These are phyloP conservation scores for Olivierus martensii DNA, from an alignment of 1,140 invertebrate genomes.

Conservation along the genomic window DNA sequence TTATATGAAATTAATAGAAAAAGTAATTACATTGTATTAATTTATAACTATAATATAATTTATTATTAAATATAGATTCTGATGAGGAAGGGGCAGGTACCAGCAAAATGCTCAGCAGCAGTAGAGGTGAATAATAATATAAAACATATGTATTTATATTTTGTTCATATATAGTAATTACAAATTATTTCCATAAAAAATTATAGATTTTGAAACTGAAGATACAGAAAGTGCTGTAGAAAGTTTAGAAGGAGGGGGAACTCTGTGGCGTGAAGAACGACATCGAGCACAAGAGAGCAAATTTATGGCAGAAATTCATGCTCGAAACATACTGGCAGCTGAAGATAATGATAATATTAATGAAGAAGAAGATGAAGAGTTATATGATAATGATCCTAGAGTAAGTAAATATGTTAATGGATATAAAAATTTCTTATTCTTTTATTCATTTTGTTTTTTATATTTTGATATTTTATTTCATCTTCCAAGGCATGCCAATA, in stretches of 20 bases:
- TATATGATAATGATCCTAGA: slow-evolving; percentile 31
- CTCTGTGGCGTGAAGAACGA: slow-evolving; percentile 47
- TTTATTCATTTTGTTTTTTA: neutral
- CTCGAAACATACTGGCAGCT: slow-evolving; percentile 30
- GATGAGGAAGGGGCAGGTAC: slow-evolving; percentile 9
- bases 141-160: neutral
- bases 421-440: neutral
- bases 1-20: neutral
- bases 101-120: slow-evolving; percentile 13
- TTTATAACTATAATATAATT: neutral
- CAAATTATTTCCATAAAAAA: neutral
- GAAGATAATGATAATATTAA: slow-evolving; percentile 2
- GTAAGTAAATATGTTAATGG: slow-evolving; percentile 17
- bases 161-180: neutral
- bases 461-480: neutral
- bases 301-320: slow-evolving; percentile 44
- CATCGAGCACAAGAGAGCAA: slow-evolving; percentile 48
- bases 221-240: slow-evolving; percentile 39
- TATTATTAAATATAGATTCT: neutral
- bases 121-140: slow-evolving; percentile 5
- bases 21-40: neutral
- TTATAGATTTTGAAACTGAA: slow-evolving; percentile 24
- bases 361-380: slow-evolving; percentile 32
- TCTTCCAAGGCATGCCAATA: neutral
- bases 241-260: slow-evolving; percentile 23